Base-by-base conservation (phyloP, 2,113 vertebrate species). In the Lampris megalopsis region DNA sequence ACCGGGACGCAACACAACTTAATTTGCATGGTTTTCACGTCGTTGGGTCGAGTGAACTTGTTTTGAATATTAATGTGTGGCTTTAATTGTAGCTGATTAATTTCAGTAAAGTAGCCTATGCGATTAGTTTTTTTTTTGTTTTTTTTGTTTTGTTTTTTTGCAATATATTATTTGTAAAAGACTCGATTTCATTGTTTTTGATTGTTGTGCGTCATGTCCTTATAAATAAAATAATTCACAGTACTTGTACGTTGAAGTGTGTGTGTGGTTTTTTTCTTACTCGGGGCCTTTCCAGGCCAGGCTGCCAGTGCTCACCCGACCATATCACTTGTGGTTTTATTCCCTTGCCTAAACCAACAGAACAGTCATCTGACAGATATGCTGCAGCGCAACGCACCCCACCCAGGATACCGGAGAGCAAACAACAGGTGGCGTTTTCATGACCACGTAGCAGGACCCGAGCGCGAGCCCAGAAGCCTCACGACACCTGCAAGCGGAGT, bases 61-160 rank as follows among this genome's bases (percentile, higher is more conserved):
- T 96, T 95, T 95, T 93, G 96, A 95, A 94, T 97, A 96, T 68
- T 95, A 95, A 96, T 95, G 96, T 97, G 95, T 94, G 95, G 95
- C 96, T 98, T 97, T 96, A 96, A 96, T 95, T 95, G 94, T 98
- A 97, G 95, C 94, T 93, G 91, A 95, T 80, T 94, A 90, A 95
- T 95, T 96, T 97, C 94, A 93, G 93, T 97, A 95, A 93, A 94
- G 93, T 92, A 92, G 91, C 81, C 78, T 59, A 89, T 88, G 82
- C 79, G 67, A 87, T 86, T 95, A 92, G 85, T 95, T 94, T 95
- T 95, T 92, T 92, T 96, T 24, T 95, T 95, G 92, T 92, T 96
- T 24, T 24, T 0, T 24, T 24, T 24, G 24, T 24, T 24, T 24
- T n/a, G 85, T 95, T 94, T 95, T 95, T 92, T 92, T 96, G 93